Conservation (phyloP, 2,113 vertebrate genomes). For the Phaethon lepturus region DNA sequence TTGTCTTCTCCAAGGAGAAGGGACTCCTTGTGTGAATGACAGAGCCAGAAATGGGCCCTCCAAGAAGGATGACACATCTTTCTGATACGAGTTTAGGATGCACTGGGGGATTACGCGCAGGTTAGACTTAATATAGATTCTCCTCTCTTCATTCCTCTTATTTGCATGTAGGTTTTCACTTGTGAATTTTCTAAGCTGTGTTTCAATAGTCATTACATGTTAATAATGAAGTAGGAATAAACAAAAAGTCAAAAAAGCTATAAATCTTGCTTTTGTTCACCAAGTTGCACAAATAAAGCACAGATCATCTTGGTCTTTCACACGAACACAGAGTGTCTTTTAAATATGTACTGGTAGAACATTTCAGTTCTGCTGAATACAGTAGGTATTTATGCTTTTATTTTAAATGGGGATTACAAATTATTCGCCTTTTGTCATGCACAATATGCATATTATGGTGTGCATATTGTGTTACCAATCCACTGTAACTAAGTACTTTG, state of each 20-base stretch:
- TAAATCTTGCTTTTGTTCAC: slow-evolving; percentile 1
- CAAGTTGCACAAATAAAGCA: slow-evolving; percentile 12
- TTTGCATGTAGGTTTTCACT: background rate
- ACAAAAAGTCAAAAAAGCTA: background rate
- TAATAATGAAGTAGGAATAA: background rate
- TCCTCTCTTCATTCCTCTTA: background rate
- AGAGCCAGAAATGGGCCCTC: background rate
- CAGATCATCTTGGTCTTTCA: slow-evolving; percentile 17
- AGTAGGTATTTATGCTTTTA: slow-evolving; percentile 67
- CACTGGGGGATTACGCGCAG: background rate
- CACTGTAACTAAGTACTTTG: slow-evolving; percentile 70
- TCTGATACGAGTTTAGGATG: background rate
- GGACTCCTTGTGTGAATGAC: background rate
- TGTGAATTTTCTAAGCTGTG: background rate
- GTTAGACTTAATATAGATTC: background rate
- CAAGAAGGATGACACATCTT: background rate
- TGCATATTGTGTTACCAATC: slow-evolving; percentile 67
- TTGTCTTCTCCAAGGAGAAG: background rate
- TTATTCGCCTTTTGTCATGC: slow-evolving; percentile 64
- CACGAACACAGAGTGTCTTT: background rate
- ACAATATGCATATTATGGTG: slow-evolving; percentile 57
- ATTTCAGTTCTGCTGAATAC: slow-evolving; percentile 54
- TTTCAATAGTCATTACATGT: slow-evolving; percentile 25
- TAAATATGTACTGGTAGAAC: slow-evolving; percentile 20
- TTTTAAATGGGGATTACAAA: slow-evolving; percentile 72